phyloP scores from a whole-genome alignment of 2,797 vertebrate species.

The Pelochelys cantorii region DNA sequence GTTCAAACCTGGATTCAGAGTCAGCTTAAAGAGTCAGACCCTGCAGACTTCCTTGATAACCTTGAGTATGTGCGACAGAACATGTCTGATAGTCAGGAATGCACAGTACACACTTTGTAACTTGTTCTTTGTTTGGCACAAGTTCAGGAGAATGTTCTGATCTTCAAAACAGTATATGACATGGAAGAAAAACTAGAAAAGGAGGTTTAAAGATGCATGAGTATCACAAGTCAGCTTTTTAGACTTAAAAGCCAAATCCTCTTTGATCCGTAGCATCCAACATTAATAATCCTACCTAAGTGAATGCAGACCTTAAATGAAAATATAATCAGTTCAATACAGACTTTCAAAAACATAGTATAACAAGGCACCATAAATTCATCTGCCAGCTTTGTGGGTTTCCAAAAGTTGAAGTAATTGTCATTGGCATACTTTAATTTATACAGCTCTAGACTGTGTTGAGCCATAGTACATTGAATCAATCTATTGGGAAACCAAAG shows the following conservation, averaged over 20 bases:
- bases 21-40: background rate
- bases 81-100: background rate
- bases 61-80: background rate
- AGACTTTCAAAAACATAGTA: background rate
- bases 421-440: background rate
- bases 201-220: constrained; percentile 22
- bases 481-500: background rate
- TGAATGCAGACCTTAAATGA: background rate
- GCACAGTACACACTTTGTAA: background rate
- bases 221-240: background rate
- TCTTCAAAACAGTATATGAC: background rate
- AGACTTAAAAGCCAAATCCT: background rate
- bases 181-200: background rate
- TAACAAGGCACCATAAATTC: background rate
- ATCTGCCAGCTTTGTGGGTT: background rate
- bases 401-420: constrained; percentile 22
- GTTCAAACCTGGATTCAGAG: background rate
- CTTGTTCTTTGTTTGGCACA: background rate
- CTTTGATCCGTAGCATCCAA: constrained; percentile 20
- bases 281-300: background rate
- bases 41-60: background rate
- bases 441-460: background rate
- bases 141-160: background rate
- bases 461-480: background rate
- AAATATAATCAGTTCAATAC: background rate